Evolutionary conservation across 2,797 vertebrate species (phyloP).

Genomic region (Margarornis squamiger): DNA sequence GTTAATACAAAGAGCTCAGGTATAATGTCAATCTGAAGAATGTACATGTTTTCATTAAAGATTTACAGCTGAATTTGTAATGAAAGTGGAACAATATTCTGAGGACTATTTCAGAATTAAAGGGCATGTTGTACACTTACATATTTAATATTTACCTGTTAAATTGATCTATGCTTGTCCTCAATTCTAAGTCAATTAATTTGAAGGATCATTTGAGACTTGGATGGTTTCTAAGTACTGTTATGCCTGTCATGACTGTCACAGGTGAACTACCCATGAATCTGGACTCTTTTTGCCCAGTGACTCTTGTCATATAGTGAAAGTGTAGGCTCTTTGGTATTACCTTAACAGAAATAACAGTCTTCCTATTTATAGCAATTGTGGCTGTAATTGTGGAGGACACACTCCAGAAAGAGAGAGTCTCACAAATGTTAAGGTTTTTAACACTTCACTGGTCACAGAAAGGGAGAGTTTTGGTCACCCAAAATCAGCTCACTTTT

Average conservation of each 20-base stretch:
- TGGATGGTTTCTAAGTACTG: background rate
- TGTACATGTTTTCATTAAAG: constrained; percentile 24
- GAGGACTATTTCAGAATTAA: constrained; percentile 2
- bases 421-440: background rate
- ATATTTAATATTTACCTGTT: background rate
- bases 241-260: background rate
- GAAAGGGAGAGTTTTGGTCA: background rate
- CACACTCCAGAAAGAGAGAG: background rate
- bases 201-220: background rate
- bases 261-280: background rate
- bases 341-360: background rate
- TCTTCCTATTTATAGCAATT: background rate
- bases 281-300: background rate
- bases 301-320: background rate
- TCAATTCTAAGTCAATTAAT: background rate
- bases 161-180: background rate
- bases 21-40: background rate
- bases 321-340: background rate
- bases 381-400: too few relatives aligned
- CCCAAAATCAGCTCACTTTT: background rate
- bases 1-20: background rate
- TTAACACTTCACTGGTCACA: background rate
- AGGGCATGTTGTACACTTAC: background rate
- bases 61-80: constrained; percentile 19
- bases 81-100: background rate